These are phyloP conservation scores for Macroglossus sobrinus DNA, from an alignment of 2,113 vertebrate species.

Conservation along the genomic window DNA sequence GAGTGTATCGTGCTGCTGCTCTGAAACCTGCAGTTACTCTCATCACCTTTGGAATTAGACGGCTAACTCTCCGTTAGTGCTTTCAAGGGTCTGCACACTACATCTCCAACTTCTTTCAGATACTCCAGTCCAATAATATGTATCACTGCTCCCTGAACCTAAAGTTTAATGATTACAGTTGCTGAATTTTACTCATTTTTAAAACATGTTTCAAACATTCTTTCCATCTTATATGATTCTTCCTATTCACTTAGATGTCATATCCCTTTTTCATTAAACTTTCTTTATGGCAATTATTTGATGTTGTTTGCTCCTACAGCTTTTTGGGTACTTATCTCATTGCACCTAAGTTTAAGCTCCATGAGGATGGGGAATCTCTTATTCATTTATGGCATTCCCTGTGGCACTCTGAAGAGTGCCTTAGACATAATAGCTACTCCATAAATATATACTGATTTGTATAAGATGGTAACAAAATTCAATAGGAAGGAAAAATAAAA, in stretches of 20 bases:
- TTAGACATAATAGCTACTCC: slow-evolving; percentile 16
- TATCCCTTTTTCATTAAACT: background rate
- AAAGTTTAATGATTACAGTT: background rate
- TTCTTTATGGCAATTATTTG: background rate
- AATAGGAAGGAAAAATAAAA: slow-evolving; percentile 28
- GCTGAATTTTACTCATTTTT: background rate
- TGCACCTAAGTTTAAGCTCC: slow-evolving; percentile 20
- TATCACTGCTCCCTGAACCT: background rate
- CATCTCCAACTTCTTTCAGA: background rate
- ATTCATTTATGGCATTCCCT: background rate
- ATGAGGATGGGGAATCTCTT: background rate
- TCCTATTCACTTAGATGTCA: background rate
- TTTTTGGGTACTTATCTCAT: background rate
- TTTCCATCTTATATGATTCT: background rate
- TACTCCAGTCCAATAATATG: background rate
- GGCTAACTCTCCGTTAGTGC: background rate
- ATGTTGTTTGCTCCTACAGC: background rate
- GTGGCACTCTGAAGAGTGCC: background rate
- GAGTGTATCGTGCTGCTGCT: background rate
- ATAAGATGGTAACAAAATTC: slow-evolving; percentile 6
- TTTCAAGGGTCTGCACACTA: background rate
- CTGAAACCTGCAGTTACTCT: background rate
- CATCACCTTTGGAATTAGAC: background rate
- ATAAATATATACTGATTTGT: slow-evolving; percentile 34
- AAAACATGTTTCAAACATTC: background rate